phyloP scores from a whole-genome alignment of 2,113 vertebrate genomes.

The Rafetus swinhoei region DNA sequence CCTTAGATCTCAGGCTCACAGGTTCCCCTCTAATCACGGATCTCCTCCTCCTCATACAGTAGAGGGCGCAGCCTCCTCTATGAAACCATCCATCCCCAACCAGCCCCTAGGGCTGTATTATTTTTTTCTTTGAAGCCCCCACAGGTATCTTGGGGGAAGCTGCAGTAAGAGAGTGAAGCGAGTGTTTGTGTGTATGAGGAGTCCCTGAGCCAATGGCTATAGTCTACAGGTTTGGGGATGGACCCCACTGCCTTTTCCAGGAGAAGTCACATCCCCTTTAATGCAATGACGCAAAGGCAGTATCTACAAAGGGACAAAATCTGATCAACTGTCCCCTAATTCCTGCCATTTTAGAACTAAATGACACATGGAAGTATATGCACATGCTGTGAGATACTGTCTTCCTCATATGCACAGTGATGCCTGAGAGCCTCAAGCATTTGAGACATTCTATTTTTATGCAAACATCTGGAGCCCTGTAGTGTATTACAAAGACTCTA shows the following conservation, averaged over 20 bases:
- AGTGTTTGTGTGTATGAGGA: neutral
- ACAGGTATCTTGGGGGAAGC: neutral
- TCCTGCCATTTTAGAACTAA: neutral
- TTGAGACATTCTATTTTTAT: neutral
- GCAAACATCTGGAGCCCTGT: neutral
- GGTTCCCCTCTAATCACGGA: neutral
- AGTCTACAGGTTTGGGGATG: neutral
- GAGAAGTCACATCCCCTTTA: neutral
- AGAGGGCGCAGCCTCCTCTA: neutral
- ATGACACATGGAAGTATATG: neutral
- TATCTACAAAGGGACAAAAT: neutral
- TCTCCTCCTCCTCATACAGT: neutral
- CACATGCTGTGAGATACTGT: neutral
- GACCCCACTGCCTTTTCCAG: neutral
- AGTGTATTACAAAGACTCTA: neutral
- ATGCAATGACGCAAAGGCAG: neutral
- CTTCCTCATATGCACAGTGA: rapidly evolving
- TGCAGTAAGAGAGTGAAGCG: neutral
- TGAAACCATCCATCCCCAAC: neutral
- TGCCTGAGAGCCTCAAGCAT: neutral
- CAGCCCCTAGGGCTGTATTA: neutral
- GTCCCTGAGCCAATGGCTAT: neutral
- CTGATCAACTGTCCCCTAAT: neutral
- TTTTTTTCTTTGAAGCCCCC: neutral
- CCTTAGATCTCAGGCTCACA: neutral